These are phyloP conservation scores for Turnix velox DNA, from an alignment of 2,113 vertebrate genomes.

Conservation along the genomic window DNA sequence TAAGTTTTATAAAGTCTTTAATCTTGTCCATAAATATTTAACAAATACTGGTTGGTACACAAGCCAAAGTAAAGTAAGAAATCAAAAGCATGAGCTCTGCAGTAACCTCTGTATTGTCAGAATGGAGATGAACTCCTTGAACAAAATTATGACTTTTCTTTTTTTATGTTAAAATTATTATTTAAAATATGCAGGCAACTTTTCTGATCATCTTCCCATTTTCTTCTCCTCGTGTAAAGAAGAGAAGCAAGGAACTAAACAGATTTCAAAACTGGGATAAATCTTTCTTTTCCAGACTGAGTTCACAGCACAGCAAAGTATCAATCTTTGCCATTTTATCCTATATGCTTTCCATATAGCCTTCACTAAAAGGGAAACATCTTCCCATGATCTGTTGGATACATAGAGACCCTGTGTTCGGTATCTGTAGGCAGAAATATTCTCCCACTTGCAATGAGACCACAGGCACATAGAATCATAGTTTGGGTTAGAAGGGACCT, in stretches of 20 bases:
- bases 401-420: not conserved
- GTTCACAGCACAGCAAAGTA: not conserved
- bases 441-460: not conserved
- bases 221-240: conserved; percentile 2
- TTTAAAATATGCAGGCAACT: conserved; percentile 40
- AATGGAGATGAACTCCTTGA: conserved; percentile 38
- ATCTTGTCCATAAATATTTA: conserved; percentile 83
- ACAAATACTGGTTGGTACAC: conserved; percentile 78
- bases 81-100: conserved; percentile 67
- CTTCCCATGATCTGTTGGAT: not conserved
- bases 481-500: too few relatives aligned
- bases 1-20: conserved; percentile 81
- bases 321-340: not conserved
- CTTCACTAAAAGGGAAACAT: not conserved
- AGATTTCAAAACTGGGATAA: not conserved
- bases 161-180: conserved; percentile 51
- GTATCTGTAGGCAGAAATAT: not conserved
- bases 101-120: conserved; percentile 61
- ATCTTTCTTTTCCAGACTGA: not conserved
- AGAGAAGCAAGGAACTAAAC: not conserved
- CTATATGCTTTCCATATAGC: not conserved
- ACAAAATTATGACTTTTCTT: conserved; percentile 1
- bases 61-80: conserved; percentile 74
- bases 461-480: too few relatives aligned
- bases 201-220: conserved; percentile 33